Evolutionary conservation across 92 coral and sea anemone species (phyloP).

Genomic region (Nematostella vectensis): DNA sequence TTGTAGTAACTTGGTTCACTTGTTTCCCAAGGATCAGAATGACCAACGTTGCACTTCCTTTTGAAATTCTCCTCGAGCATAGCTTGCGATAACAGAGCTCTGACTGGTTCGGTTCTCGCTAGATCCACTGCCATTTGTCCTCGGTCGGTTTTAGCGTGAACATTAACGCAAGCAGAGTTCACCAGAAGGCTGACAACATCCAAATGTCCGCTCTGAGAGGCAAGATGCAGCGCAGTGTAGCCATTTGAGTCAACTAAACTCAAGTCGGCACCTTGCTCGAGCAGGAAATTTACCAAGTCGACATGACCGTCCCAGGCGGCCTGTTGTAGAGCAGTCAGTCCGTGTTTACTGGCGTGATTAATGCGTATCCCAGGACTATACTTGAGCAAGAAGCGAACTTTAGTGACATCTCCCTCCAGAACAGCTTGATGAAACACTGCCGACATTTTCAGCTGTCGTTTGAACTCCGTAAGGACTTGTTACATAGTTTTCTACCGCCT

Average conservation of each 20-base stretch:
- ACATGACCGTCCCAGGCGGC: constrained; percentile 73
- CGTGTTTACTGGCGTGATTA: constrained; percentile 69
- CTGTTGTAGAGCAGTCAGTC: constrained; percentile 85
- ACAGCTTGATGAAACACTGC: constrained; percentile 94
- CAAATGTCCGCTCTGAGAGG: constrained; percentile 67
- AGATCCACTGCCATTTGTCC: constrained; percentile 79
- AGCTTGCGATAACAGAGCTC: constrained; percentile 70
- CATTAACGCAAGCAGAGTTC: constrained; percentile 88
- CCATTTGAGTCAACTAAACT: constrained; percentile 64
- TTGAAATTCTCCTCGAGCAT: constrained; percentile 78
- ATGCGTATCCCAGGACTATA: constrained; percentile 84
- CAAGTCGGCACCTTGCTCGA: constrained; percentile 89
- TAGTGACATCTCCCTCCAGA: constrained; percentile 86
- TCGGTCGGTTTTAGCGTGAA: constrained; percentile 58
- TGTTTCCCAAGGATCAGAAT: constrained; percentile 55
- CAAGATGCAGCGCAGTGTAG: constrained; percentile 82
- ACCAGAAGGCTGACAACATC: constrained; percentile 77
- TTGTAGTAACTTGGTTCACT: constrained; percentile 31
- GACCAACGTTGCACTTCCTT: constrained; percentile 35
- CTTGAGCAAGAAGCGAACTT: constrained; percentile 80
- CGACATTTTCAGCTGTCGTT: constrained; percentile 28
- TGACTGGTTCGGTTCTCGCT: constrained; percentile 59
- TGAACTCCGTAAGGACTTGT: too few relatives aligned
- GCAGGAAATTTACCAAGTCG: constrained; percentile 70
- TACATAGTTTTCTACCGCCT: too few relatives aligned